A percentile compares a stretch with the other conserved stretches of the same genome.
Evolutionary conservation across 92 coral and sea anemone genomes (phyloP).

Genomic region (Blastomussa wellsi): DNA sequence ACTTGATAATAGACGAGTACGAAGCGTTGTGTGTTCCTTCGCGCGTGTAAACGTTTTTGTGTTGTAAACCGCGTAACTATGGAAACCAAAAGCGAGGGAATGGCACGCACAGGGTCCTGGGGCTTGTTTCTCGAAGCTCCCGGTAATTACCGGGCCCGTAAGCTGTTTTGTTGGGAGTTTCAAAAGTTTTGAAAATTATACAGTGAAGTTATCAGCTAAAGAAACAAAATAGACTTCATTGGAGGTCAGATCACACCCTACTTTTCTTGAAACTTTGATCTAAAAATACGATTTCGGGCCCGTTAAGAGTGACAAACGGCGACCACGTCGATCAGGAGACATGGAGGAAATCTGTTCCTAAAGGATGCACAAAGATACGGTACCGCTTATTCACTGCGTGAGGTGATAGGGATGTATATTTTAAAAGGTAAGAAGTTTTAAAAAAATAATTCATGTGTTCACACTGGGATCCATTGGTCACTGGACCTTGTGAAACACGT

Average conservation of each 20-base stretch:
- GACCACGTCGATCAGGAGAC: slow-evolving; percentile 4
- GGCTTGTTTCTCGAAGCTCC: slow-evolving; percentile 15
- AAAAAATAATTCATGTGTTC: slow-evolving; percentile 13
- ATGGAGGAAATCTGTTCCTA: slow-evolving; percentile 13
- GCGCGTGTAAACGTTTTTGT: slow-evolving; percentile 5
- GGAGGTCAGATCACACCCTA: too few relatives aligned
- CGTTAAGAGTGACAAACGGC: not conserved
- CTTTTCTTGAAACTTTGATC: too few relatives aligned
- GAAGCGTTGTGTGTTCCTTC: slow-evolving; percentile 9
- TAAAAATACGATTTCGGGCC: not conserved
- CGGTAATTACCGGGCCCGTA: slow-evolving; percentile 12
- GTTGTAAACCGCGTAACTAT: slow-evolving; percentile 13
- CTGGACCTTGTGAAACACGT: slow-evolving; percentile 12
- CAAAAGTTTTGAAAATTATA: not conserved
- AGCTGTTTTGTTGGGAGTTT: slow-evolving; percentile 1
- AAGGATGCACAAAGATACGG: slow-evolving; percentile 3
- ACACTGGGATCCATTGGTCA: not conserved
- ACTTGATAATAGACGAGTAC: slow-evolving; percentile 8
- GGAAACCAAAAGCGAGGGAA: slow-evolving; percentile 9
- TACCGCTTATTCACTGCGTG: not conserved
- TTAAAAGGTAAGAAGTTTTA: slow-evolving; percentile 1
- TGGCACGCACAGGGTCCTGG: slow-evolving; percentile 8
- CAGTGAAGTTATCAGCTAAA: slow-evolving; percentile 18
- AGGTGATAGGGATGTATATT: slow-evolving; percentile 5
- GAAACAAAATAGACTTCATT: slow-evolving; percentile 1